Percentiles rank a stretch among this genome's conserved stretches.
Evolutionary conservation across 2,888 invertebrate genomes (phyloP).

Genomic region (Stomorhina lunata): DNA sequence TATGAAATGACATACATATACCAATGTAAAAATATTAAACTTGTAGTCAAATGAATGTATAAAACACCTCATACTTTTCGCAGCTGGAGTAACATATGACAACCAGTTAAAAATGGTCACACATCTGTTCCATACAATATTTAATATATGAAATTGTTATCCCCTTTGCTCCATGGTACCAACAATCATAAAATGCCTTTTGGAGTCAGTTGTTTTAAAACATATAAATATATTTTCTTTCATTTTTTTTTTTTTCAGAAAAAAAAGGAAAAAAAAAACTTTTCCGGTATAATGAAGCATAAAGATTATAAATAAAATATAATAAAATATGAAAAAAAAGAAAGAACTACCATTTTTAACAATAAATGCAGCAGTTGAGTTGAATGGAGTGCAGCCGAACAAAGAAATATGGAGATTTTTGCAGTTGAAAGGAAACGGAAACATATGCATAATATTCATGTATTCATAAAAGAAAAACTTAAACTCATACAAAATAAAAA

Average conservation of each 20-base stretch:
- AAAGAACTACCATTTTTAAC: constrained; percentile 25
- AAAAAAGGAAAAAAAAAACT: constrained; percentile 12
- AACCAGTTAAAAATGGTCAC: neutral
- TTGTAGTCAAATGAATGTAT: neutral
- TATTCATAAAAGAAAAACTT: constrained; percentile 37
- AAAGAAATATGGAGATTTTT: constrained; percentile 55
- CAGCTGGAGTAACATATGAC: neutral
- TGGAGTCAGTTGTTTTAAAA: neutral
- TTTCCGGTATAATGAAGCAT: constrained; percentile 62
- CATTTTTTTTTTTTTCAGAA: neutral
- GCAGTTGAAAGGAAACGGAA: constrained; percentile 58
- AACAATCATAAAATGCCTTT: neutral
- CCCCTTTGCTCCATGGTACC: neutral
- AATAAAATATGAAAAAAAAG: constrained; percentile 17
- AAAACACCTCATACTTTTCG: neutral
- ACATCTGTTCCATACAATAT: no score
- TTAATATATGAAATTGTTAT: no score
- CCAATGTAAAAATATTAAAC: neutral
- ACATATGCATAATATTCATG: constrained; percentile 54
- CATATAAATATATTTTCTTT: no score
- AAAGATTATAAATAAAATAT: constrained; percentile 62
- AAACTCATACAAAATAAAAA: neutral
- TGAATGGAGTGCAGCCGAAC: constrained; percentile 19
- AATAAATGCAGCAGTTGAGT: constrained; percentile 34
- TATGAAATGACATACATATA: constrained; percentile 35